Evolutionary conservation across 1,140 invertebrate species (phyloP).

Genomic region (Ctenoplectra terminalis): DNA sequence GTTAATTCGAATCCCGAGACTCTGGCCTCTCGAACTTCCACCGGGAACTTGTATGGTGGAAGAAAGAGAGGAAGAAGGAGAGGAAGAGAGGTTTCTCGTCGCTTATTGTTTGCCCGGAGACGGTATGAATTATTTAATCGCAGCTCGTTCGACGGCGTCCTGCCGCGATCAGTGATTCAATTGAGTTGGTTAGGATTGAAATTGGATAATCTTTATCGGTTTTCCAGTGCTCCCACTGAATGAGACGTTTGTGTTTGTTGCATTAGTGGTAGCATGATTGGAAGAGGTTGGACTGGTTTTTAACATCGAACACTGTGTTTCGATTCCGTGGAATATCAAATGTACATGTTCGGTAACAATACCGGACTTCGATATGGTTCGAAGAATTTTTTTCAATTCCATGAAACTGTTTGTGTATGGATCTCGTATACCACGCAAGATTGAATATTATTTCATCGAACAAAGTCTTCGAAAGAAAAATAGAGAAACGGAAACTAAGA

Average conservation of each 20-base stretch:
- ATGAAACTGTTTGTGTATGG: too few species aligned
- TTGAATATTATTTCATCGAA: too few species aligned
- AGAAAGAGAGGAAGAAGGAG: background rate
- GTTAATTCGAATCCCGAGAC: conserved; percentile 71
- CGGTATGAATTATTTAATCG: conserved; percentile 63
- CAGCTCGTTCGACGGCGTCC: conserved; percentile 13
- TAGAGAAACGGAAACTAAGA: too few species aligned
- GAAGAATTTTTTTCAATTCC: too few species aligned
- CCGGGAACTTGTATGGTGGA: conserved; percentile 30
- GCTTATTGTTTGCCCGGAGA: conserved; percentile 47
- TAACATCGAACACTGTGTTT: too few species aligned
- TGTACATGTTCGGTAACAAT: too few species aligned
- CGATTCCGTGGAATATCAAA: too few species aligned
- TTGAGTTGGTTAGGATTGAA: background rate
- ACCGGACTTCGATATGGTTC: too few species aligned
- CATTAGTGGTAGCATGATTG: background rate
- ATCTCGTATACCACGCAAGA: too few species aligned
- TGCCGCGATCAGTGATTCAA: conserved; percentile 11
- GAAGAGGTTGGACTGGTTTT: background rate
- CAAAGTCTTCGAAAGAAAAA: too few species aligned
- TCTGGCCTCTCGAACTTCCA: conserved; percentile 34
- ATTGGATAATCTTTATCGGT: conserved; percentile 35
- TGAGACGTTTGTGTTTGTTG: background rate
- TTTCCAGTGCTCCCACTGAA: background rate
- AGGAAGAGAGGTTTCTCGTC: background rate